A percentile compares a stretch with the other conserved stretches of the same genome.
phyloP scores from a whole-genome alignment of 2,113 vertebrate genomes.

The Dromaius novaehollandiae region DNA sequence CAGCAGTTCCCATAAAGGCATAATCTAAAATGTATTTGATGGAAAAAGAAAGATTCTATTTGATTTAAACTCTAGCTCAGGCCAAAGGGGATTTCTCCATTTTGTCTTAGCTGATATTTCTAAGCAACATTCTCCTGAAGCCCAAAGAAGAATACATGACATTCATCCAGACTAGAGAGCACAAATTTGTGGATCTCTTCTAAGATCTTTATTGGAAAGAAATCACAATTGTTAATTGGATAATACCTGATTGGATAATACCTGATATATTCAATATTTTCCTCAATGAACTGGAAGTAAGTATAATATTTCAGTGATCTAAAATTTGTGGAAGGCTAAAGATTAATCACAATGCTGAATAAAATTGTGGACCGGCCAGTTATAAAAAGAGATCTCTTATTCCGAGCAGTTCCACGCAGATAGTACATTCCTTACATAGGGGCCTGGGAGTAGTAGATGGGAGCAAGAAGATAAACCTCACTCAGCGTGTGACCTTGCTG shows the following conservation, averaged over 20 bases:
- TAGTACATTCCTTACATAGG: not conserved
- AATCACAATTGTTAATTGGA: not conserved
- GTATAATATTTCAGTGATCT: not conserved
- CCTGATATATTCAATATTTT: not conserved
- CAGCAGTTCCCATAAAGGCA: not conserved
- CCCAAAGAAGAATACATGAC: not conserved
- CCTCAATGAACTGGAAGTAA: not conserved
- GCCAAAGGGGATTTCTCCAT: not conserved
- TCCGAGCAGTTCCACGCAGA: not conserved
- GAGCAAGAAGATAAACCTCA: not conserved
- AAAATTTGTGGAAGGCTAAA: not conserved
- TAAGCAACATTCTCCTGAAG: not conserved
- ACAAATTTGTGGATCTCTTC: not conserved
- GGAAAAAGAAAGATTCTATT: not conserved
- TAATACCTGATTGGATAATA: not conserved
- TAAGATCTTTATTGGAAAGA: not conserved
- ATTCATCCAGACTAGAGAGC: not conserved
- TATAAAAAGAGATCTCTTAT: not conserved
- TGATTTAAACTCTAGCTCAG: not conserved
- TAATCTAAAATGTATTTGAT: not conserved
- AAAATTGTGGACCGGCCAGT: not conserved
- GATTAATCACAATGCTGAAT: not conserved
- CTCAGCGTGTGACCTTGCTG: not conserved
- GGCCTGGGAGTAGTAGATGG: accelerated
- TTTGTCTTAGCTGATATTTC: not conserved